Evolutionary conservation across 2,113 vertebrate species (phyloP), one percentile per base, ranked within the genome.

Genomic region (Lepus timidus): DNA sequence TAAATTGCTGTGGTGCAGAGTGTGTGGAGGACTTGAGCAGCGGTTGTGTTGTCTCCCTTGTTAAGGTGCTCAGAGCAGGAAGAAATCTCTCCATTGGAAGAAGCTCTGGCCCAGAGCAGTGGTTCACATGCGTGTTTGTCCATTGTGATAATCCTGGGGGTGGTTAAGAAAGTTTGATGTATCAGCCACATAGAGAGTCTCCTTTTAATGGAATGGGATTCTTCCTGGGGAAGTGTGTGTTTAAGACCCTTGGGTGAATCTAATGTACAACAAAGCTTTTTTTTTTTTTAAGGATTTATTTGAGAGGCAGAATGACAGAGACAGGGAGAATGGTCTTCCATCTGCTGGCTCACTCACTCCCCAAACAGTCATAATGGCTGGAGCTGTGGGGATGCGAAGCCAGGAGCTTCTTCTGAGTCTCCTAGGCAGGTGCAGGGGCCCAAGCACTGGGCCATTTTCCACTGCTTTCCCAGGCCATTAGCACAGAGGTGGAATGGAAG

Each of bases 111-210:
- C 39, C 20, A 10, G 13, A 58, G 20, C 13, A 4, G 12, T 27
- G 5, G 58, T 11, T 65, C 44, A 12, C 19, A 49, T 23, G 23
- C 23, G 20, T 10, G 2, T 64, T 33, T 71, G 29, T 27, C 67
- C 4, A 0, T 36, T 62, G 31, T 1, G 2, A 55, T 44, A 55
- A 29, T n/a, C 1, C 6, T 4, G 36, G 9, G 51, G 7, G 31
- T 13, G 1, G 20, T 94, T 84, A 4, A 62, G 67, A 75, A 58
- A 31, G 13, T 23, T 39, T n/a, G 25, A 39, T 25, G 11, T 0
- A 1, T 20, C n/a, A 20, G 25, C 79, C 65, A n/a, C 55, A 5
- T 29, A 25, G 33, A 49, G 58, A 82, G 5, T 68, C 17, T 20
- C 33, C 6, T 39, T 74, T 67, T 29, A 61, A 20, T 31, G 51